Base-by-base conservation (phyloP, 35 echinoderm and acorn worm genomes). In the Hemicentrotus pulcherrimus region DNA sequence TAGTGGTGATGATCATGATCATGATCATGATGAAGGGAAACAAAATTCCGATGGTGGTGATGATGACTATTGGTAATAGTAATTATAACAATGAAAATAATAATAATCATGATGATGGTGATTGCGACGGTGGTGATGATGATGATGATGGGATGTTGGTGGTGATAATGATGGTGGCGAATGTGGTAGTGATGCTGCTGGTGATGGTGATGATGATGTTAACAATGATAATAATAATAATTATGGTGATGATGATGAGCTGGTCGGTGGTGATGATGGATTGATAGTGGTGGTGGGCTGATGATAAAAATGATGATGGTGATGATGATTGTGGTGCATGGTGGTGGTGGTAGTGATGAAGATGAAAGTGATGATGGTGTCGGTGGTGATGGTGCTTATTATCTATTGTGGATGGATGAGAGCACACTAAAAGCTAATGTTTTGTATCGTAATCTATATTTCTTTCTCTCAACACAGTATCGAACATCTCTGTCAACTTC, bases 131-230 rank as follows among this genome's bases (percentile, higher is more conserved):
- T 94, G 46, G 30, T 94, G 92, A 58, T 24, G 31, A 15, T 94
- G 92, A 59, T 60, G 92, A 22, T 46, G 92, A 18, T 46, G 48
- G 6, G 46, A 55, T 94, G 47, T 9, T 94, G n/a, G 13, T 50
- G 46, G 4, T 55, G 12, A n/a, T 60, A 41, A 94, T 94, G 46
- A 94, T 94, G 92, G 9, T 50, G 18, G 5, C 48, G 92, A 5
- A 9, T 18, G 13, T 94, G 92, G 59, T 94, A 41, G 48, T 94
- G 46, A 46, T 55, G 92, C 1, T 60, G 92, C 12, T 94, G 92
- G 24, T 94, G 92, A 31, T 94, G 92, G 30, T 94, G 46, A 59
- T 58, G 92, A 55, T 94, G 92, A 94, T 94, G 12, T 0, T 94
- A 41, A 94, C 48, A 10, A 94, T 94, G 92, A 94, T 59, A 30